Evolutionary conservation across 2,888 invertebrate species (phyloP).

Genomic region (Lasioglossum malachurum): DNA sequence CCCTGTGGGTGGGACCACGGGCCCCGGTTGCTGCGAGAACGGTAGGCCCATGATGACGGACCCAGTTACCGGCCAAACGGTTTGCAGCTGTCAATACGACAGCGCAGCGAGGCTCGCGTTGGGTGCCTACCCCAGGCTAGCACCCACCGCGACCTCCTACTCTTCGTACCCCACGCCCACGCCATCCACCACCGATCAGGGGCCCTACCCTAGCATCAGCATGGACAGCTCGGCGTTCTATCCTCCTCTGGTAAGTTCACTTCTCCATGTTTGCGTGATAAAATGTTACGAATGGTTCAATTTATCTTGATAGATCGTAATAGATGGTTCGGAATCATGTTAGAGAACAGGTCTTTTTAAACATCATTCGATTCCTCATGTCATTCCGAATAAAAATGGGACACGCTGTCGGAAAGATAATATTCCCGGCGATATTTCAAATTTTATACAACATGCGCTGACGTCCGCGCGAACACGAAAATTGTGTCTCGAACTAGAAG

Average conservation of each 20-base stretch:
- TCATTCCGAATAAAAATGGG: neutral
- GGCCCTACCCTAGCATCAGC: conserved; percentile 96
- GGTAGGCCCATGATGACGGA: conserved; percentile 96
- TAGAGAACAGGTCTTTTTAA: neutral
- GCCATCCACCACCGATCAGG: conserved; percentile 95
- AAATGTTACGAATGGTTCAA: neutral
- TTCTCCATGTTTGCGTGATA: neutral
- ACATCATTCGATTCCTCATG: neutral
- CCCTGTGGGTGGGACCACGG: conserved; percentile 78
- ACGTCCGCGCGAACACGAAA: neutral
- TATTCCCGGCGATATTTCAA: neutral
- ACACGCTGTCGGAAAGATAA: neutral
- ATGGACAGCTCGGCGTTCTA: conserved; percentile 98
- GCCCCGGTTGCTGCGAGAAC: conserved; percentile 92
- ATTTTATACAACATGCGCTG: neutral
- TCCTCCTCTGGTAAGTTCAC: conserved; percentile 94
- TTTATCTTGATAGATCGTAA: neutral
- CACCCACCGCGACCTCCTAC: conserved; percentile 90
- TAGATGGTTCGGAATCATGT: neutral
- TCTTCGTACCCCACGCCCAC: conserved; percentile 95
- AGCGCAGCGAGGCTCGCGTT: conserved; percentile 93
- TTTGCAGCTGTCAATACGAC: conserved; percentile 98
- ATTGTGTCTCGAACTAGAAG: neutral
- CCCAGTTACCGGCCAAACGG: conserved; percentile 96
- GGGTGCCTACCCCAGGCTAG: conserved; percentile 91